A percentile compares a stretch with the other conserved stretches of the same genome.
Conservation (phyloP, 2,888 invertebrate species). For the Drosophila limbata region DNA sequence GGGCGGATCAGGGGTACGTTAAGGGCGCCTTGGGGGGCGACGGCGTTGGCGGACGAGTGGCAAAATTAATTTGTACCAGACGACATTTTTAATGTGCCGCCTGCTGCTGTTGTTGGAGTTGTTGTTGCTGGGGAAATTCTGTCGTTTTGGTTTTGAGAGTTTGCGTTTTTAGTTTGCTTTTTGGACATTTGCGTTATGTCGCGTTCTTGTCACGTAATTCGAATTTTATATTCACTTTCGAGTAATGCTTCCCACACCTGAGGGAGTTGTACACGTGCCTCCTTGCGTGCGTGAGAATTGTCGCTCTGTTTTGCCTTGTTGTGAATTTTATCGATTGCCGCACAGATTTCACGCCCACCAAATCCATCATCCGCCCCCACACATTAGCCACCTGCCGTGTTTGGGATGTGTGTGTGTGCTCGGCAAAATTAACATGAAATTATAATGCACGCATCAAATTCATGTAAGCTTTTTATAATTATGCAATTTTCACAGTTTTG, state of each 20-base stretch:
- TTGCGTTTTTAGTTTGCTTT: conserved; percentile 55
- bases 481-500: conserved; percentile 69
- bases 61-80: conserved; percentile 82
- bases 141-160: conserved; percentile 48
- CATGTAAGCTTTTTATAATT: conserved; percentile 59
- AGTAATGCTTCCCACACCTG: not conserved
- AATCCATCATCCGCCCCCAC: conserved; percentile 4
- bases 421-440: conserved; percentile 69
- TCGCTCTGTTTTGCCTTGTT: conserved; percentile 15
- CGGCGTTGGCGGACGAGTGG: conserved; percentile 32
- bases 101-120: conserved; percentile 32
- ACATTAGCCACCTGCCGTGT: not conserved
- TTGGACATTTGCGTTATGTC: conserved; percentile 32
- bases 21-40: conserved; percentile 41
- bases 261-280: conserved; percentile 26
- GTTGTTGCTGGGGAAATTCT: conserved; percentile 10
- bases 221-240: conserved; percentile 76
- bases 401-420: conserved; percentile 18
- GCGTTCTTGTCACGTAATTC: conserved; percentile 79
- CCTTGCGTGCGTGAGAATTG: conserved; percentile 39
- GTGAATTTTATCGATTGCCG: conserved; percentile 69
- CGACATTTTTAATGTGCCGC: conserved; percentile 75
- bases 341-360: conserved; percentile 44
- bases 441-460: conserved; percentile 64
- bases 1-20: conserved; percentile 39